Conservation (phyloP, 2,888 invertebrate genomes). For the Pristionchus fissidentatus region DNA sequence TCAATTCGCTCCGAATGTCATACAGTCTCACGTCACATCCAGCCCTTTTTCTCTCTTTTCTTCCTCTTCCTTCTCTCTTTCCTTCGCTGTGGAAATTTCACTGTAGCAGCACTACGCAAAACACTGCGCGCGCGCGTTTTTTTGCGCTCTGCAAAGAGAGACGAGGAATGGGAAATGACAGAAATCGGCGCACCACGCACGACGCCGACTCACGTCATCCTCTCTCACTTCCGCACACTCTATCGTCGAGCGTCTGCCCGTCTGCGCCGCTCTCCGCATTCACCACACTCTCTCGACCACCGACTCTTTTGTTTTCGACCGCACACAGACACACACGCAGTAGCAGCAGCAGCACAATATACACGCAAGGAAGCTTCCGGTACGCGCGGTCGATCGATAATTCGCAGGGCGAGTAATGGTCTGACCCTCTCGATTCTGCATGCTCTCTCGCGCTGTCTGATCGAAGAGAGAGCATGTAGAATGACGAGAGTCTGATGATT, state of each 20-base stretch:
- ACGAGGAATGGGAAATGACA: slow-evolving; percentile 28
- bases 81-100: too few relatives aligned
- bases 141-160: not conserved
- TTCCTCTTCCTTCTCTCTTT: not conserved
- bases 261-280: not conserved
- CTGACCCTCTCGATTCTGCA: too few relatives aligned
- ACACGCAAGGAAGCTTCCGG: slow-evolving; percentile 16
- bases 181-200: not conserved
- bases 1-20: not conserved
- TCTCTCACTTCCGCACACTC: slow-evolving; percentile 13
- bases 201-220: not conserved
- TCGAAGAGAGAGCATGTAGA: too few relatives aligned
- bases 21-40: not conserved
- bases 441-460: too few relatives aligned
- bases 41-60: not conserved
- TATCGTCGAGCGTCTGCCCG: not conserved
- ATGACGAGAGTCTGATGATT: too few relatives aligned
- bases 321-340: not conserved
- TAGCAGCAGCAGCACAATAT: slow-evolving; percentile 16
- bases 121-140: too few relatives aligned
- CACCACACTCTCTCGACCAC: not conserved
- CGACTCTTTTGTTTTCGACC: slow-evolving; percentile 18
- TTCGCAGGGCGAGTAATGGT: not conserved
- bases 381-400: not conserved
- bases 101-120: too few relatives aligned